phyloP scores from a whole-genome alignment of 2,113 vertebrate species.

The Ciconia maguari region DNA sequence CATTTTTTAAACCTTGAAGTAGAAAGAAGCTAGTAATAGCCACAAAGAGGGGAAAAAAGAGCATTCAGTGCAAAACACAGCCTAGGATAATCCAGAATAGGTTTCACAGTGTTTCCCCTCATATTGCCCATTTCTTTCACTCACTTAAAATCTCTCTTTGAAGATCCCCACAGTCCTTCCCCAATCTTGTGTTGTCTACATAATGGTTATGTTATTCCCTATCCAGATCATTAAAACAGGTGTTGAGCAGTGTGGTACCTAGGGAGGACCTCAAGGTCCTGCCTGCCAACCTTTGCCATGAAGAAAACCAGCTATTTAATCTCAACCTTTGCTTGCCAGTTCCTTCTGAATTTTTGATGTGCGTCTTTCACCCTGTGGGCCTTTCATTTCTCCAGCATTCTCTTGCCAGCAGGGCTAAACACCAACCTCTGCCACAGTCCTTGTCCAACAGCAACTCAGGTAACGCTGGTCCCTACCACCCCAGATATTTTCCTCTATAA shows the following conservation, averaged over 20 bases:
- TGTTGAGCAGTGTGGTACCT: not conserved
- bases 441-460: not conserved
- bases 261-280: not conserved
- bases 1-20: conserved; percentile 54
- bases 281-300: not conserved
- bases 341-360: not conserved
- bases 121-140: not conserved
- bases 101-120: not conserved
- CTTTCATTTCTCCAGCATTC: not conserved
- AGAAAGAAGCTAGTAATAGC: conserved; percentile 12
- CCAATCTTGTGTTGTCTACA: not conserved
- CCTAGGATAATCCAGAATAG: not conserved
- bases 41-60: not conserved
- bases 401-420: not conserved
- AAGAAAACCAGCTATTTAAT: not conserved
- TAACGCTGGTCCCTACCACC: not conserved
- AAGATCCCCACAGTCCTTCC: not conserved
- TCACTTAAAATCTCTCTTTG: not conserved
- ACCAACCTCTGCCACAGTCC: not conserved
- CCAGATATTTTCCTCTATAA: not conserved
- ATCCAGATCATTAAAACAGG: not conserved
- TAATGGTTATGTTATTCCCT: not conserved
- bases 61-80: not conserved
- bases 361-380: not conserved
- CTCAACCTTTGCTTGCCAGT: not conserved